Conservation (phyloP, 1,140 invertebrate genomes). For the Phymastichus coffea region DNA sequence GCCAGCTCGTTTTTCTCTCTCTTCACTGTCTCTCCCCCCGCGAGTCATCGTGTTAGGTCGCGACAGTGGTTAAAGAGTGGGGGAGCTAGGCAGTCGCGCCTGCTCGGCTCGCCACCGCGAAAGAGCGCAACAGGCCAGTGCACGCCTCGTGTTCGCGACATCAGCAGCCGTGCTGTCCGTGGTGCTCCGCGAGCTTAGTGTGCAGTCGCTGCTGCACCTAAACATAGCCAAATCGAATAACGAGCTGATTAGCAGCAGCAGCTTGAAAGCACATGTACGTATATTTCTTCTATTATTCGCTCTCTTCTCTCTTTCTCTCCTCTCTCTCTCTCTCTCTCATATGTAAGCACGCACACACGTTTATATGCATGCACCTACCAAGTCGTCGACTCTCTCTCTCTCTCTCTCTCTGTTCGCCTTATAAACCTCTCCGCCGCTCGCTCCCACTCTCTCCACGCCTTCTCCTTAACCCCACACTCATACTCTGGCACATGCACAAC, state of each 20-base stretch:
- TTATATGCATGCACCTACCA: neutral
- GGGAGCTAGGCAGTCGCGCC: constrained; percentile 23
- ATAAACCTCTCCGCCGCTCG: neutral
- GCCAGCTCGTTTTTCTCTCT: too few relatives aligned
- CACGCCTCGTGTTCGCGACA: constrained; percentile 23
- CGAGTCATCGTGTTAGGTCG: too few relatives aligned
- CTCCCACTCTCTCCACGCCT: neutral
- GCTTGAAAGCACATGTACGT: neutral
- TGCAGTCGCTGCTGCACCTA: neutral
- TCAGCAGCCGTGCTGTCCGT: neutral
- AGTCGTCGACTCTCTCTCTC: neutral
- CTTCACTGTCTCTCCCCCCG: too few relatives aligned
- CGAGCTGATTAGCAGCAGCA: neutral
- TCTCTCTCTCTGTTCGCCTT: too few relatives aligned
- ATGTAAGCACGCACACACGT: neutral
- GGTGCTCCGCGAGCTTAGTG: neutral
- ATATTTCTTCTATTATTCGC: constrained; percentile 5
- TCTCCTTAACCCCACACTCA: neutral
- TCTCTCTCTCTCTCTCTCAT: neutral
- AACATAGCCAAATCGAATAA: neutral
- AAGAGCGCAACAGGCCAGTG: constrained; percentile 44
- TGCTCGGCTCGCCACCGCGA: constrained; percentile 29
- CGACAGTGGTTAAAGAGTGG: too few relatives aligned
- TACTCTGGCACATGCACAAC: neutral
- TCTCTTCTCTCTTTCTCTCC: constrained; percentile 1